phyloP scores from a whole-genome alignment of 2,797 vertebrate genomes.

The Leptoclinus maculatus region DNA sequence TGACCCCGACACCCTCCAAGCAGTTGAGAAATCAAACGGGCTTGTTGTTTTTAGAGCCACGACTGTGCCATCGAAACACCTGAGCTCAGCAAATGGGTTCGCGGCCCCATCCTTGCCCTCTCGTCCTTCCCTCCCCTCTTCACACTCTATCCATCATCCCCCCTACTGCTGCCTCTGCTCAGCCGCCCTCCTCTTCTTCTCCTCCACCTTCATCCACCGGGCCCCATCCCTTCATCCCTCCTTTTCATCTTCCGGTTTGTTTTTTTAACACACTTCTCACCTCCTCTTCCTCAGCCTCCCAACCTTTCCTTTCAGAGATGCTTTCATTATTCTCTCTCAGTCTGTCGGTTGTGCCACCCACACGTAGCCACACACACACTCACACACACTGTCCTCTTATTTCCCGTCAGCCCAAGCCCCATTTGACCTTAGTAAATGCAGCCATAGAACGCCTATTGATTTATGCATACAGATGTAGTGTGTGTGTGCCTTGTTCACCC shows the following conservation, averaged over 20 bases:
- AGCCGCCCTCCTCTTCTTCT: conserved; percentile 25
- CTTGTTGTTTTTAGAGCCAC: conserved; percentile 62
- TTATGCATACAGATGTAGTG: conserved; percentile 73
- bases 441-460: conserved; percentile 74
- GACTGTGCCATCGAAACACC: conserved; percentile 63
- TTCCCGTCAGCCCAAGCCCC: conserved; percentile 64
- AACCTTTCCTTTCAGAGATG: conserved; percentile 47
- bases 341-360: conserved; percentile 36
- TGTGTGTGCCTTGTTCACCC: conserved; percentile 60
- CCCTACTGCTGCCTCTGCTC: conserved; percentile 20
- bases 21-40: conserved; percentile 56
- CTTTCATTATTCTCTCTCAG: conserved; percentile 55
- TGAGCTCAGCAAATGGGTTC: conserved; percentile 72
- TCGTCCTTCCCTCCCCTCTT: conserved; percentile 32
- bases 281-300: conserved; percentile 30
- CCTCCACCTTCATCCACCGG: background rate
- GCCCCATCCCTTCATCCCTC: conserved; percentile 2
- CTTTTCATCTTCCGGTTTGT: conserved; percentile 9
- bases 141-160: conserved; percentile 55
- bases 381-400: conserved; percentile 51
- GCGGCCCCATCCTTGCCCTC: conserved; percentile 33
- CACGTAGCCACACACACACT: conserved; percentile 20
- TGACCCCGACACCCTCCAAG: conserved; percentile 31
- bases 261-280: background rate
- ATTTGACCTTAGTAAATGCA: conserved; percentile 74